Base-by-base conservation (phyloP, 2,888 invertebrate species). In the Platycheirus albimanus region DNA sequence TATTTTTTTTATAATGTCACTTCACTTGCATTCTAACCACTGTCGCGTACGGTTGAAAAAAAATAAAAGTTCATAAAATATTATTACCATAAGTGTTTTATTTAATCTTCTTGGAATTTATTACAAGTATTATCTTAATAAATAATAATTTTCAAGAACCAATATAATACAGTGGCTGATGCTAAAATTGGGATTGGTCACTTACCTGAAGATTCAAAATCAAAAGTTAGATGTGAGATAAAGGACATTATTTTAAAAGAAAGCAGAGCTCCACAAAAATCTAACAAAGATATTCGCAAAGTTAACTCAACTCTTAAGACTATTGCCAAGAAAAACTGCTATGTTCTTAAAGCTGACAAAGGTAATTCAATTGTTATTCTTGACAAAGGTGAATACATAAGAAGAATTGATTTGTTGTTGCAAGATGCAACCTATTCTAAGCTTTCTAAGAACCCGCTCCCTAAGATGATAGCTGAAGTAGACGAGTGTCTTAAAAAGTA, bases 331-430 rank as follows among this genome's bases (percentile, higher is more conserved):
- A 45, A 45, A 19, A 8, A 45, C 45, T 45, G 45, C 17, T 45
- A 8, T 45, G 19, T 45, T 8, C 17, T 45, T 15, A 19, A 45
- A 45, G 45, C 45, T 1, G 45, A 45, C 19, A 45, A 45, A 45
- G 45, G 45, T 45, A 45, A 19, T 19, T 45, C 45, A 15, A 41
- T 41, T 13, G 41, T 41, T 41, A 41, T 41, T 24, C 3, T 41
- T 41, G 41, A 41, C n/a, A 41, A 41, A 2, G n/a, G 3, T 41
- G 41, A 41, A 41, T 41, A 41, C 41, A 41, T 13, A n/a, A 41
- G 41, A 41, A 41, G 41, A 41, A 41, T 41, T n/a, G 41, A 41
- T 3, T 41, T n/a, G 41, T 41, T 41, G n/a, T 41, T 41, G n/a
- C 41, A 41, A 41, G 41, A 41, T 11, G 41, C 3, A 41, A 41